phyloP scores from a whole-genome alignment of 2,888 invertebrate species.

The Odontocolon sp. region DNA sequence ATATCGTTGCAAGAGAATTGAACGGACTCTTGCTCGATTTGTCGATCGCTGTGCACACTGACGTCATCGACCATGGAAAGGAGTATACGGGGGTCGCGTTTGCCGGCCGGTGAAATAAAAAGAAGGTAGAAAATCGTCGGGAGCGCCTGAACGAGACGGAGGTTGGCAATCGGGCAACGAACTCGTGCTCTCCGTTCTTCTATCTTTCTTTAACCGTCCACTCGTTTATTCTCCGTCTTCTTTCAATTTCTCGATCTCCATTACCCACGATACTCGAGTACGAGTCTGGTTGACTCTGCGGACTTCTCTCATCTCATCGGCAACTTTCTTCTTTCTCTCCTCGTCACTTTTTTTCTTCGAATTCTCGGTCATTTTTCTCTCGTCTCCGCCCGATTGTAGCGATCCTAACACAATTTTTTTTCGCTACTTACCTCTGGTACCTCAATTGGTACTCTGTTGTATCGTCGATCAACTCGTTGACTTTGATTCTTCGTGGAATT shows the following conservation, averaged over 20 bases:
- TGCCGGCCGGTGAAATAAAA: slow-evolving; percentile 63
- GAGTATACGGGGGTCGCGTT: slow-evolving; percentile 59
- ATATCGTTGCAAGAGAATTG: slow-evolving; percentile 8
- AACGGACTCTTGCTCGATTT: slow-evolving; percentile 61
- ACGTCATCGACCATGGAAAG: slow-evolving; percentile 67
- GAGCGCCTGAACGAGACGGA: slow-evolving; percentile 38
- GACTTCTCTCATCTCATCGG: neutral
- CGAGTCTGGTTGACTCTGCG: no score
- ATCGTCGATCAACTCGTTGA: neutral
- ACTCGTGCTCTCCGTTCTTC: slow-evolving; percentile 62
- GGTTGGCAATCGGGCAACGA: slow-evolving; percentile 75
- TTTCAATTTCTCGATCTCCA: slow-evolving; percentile 54
- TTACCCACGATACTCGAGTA: slow-evolving; percentile 25
- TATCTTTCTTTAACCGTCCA: slow-evolving; percentile 14
- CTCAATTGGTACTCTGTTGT: neutral
- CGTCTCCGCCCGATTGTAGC: neutral
- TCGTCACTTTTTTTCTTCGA: neutral
- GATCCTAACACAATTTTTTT: neutral
- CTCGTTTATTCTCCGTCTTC: slow-evolving; percentile 39
- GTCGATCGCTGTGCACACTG: slow-evolving; percentile 65
- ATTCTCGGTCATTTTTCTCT: slow-evolving; percentile 13
- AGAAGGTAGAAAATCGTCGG: slow-evolving; percentile 42
- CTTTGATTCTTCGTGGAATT: slow-evolving; percentile 8
- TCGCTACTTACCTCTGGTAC: neutral
- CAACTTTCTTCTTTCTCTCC: neutral